Evolutionary conservation across 2,888 invertebrate genomes (phyloP).

Genomic region (Deilephila elpenor): DNA sequence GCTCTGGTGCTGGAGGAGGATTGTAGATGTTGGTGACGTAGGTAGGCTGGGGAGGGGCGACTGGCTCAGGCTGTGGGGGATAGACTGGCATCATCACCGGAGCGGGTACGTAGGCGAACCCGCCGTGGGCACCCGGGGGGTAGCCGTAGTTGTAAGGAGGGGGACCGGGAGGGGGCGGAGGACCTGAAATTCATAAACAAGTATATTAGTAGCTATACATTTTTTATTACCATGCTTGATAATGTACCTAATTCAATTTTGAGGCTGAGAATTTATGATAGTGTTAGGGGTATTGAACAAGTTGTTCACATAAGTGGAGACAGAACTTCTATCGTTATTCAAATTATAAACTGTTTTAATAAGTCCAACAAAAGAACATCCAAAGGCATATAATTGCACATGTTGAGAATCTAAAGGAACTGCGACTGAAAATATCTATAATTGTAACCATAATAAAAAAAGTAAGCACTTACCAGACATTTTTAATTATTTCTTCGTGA

Average conservation of each 20-base stretch:
- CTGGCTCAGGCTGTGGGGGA: conserved; percentile 54
- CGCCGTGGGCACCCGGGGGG: conserved; percentile 47
- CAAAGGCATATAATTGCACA: too few relatives aligned
- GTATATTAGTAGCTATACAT: not conserved
- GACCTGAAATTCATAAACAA: conserved; percentile 50
- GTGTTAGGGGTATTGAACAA: too few relatives aligned
- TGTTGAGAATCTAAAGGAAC: not conserved
- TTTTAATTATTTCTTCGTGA: conserved; percentile 25
- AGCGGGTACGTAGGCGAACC: conserved; percentile 65
- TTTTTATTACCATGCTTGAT: too few relatives aligned
- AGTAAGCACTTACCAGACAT: conserved; percentile 55
- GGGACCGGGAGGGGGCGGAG: conserved; percentile 48
- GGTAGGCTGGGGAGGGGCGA: conserved; percentile 52
- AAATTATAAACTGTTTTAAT: too few relatives aligned
- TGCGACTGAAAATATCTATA: not conserved
- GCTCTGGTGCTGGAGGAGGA: conserved; percentile 46
- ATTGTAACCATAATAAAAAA: not conserved
- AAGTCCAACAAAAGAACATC: too few relatives aligned
- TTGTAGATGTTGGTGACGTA: conserved; percentile 71
- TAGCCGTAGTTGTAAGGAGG: conserved; percentile 46
- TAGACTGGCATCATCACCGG: conserved; percentile 72
- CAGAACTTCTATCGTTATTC: too few relatives aligned
- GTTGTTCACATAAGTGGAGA: too few relatives aligned
- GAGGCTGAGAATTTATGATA: too few relatives aligned
- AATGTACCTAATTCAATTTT: too few relatives aligned